phyloP scores from a whole-genome alignment of 2,797 vertebrate species.

The Hemibagrus guttatus region DNA sequence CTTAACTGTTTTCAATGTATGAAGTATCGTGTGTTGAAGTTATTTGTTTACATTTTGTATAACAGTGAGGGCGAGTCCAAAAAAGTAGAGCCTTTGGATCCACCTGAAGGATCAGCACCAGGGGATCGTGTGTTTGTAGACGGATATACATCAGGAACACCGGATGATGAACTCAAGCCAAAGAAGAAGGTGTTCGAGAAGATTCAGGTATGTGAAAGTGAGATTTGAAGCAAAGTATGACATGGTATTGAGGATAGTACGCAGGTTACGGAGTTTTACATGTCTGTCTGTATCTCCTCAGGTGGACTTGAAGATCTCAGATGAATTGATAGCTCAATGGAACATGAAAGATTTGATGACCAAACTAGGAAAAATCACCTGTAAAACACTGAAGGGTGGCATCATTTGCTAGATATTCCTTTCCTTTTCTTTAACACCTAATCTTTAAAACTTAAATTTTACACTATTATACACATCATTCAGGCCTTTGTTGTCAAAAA shows the following conservation, averaged over 20 bases:
- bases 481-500: not conserved
- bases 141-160: slow-evolving; percentile 83
- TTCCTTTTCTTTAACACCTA: not conserved
- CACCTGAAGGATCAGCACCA: slow-evolving; percentile 82
- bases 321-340: slow-evolving; percentile 87
- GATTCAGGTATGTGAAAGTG: slow-evolving; percentile 80
- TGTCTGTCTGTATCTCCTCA: slow-evolving; percentile 59
- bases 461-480: not conserved
- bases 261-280: not conserved
- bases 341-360: slow-evolving; percentile 88
- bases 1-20: not conserved
- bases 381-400: slow-evolving; percentile 90
- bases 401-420: slow-evolving; percentile 85
- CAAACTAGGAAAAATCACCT: slow-evolving; percentile 88
- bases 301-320: slow-evolving; percentile 86
- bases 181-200: slow-evolving; percentile 99
- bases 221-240: not conserved
- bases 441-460: slow-evolving; percentile 11
- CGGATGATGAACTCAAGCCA: slow-evolving; percentile 90
- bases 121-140: slow-evolving; percentile 89
- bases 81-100: slow-evolving; percentile 89
- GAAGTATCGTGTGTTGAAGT: not conserved
- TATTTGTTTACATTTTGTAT: not conserved
- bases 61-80: slow-evolving; percentile 81
- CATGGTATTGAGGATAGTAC: not conserved